Base-by-base conservation (phyloP, 2,797 vertebrate species). In the Brachymystax lenok region DNA sequence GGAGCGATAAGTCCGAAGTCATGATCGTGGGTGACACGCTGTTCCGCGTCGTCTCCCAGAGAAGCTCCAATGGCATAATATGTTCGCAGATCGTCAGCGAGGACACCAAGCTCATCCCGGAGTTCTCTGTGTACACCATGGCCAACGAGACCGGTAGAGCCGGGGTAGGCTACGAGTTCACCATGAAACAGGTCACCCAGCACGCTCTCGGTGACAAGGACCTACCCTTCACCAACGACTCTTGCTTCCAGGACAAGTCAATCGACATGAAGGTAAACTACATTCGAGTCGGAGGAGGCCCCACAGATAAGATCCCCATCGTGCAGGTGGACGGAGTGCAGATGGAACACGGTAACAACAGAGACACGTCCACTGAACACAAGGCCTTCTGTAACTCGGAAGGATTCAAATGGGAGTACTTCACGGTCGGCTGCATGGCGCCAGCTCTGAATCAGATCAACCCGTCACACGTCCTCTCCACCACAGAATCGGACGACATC, bases 331-430 rank as follows among this genome's bases (percentile, higher is more conserved):
- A 77, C 54, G 52, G 28, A 0, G 72, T 74, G 1, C 77, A 83
- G 50, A 77, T 83, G 79, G 79, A 83, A 30, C 79, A 79, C 30
- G 72, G 68, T 0, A 0, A 0, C 27, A 1, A 4, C 2, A 16
- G 46, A 6, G 52, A 83, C 52, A 79, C 82, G 0, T 83, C 82
- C 0, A 77, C 74, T 0, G 77, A 83, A 14, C 56, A 74, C 74
- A 83, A 77, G 10, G 79, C 77, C 1, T 83, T 80, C 52, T 74
- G 71, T 10, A 83, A 83, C 0, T 30, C 66, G 0, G 10, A 77
- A 1, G 79, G 79, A 0, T 51, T 54, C 82, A 81, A 79, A 30
- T 81, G 82, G 79, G 82, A 83, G 30, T 83, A 69, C 30, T 64
- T 46, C 24, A 83, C 77, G 0, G 74, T 83, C 0, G 77, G 82